phyloP scores from a whole-genome alignment of 2,888 invertebrate species.

The Tenthredo amoena region DNA sequence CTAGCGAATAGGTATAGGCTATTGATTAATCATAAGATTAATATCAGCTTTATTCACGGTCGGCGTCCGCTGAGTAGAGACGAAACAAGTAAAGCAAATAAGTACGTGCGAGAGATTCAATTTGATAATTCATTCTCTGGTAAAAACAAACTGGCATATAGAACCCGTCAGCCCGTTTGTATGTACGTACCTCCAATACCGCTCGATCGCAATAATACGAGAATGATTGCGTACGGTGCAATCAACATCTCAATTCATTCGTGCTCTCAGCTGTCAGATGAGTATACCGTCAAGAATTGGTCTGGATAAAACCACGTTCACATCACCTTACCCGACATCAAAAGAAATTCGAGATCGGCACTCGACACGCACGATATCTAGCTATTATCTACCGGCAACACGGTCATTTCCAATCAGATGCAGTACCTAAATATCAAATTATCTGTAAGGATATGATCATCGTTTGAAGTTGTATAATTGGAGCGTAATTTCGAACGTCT shows the following conservation, averaged over 20 bases:
- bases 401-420: conserved; percentile 6
- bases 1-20: neutral
- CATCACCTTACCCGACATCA: conserved; percentile 8
- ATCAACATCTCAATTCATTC: conserved; percentile 52
- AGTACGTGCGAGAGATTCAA: conserved; percentile 38
- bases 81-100: conserved; percentile 35
- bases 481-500: neutral
- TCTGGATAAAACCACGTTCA: neutral
- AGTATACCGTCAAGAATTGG: conserved; percentile 43
- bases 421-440: conserved; percentile 8
- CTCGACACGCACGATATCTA: conserved; percentile 33
- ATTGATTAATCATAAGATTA: conserved; percentile 34
- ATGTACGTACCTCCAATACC: neutral
- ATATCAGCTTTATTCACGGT: conserved; percentile 30
- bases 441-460: neutral
- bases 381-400: neutral
- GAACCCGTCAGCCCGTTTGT: conserved; percentile 11
- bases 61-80: neutral
- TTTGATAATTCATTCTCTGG: conserved; percentile 43
- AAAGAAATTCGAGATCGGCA: conserved; percentile 41
- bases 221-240: conserved; percentile 49
- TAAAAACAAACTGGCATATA: conserved; percentile 42
- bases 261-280: conserved; percentile 41
- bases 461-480: neutral
- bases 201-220: conserved; percentile 40